Conservation (phyloP, 2,113 vertebrate species). For the Oryzias javanicus region DNA sequence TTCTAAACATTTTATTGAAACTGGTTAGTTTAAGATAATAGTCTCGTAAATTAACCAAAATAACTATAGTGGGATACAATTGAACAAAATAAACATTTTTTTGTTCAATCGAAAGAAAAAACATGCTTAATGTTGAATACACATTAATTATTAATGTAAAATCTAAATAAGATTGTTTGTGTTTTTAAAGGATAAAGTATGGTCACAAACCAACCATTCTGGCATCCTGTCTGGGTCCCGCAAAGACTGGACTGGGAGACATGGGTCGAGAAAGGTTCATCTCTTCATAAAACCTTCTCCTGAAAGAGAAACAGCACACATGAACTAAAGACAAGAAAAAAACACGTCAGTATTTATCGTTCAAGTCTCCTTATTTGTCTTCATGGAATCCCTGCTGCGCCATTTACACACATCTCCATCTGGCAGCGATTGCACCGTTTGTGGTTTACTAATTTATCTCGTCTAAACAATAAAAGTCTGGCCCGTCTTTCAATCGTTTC, state of each 20-base stretch:
- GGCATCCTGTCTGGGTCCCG: conserved; percentile 57
- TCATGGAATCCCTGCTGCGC: conserved; percentile 38
- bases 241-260: conserved; percentile 64
- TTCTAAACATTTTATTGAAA: no score
- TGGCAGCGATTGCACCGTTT: conserved; percentile 57
- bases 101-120: no score
- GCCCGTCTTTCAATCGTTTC: conserved; percentile 48
- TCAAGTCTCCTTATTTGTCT: conserved; percentile 40
- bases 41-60: no score
- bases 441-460: conserved; percentile 55
- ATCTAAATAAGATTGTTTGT: no score
- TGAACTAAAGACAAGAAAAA: conserved; percentile 16
- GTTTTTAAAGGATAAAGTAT: neutral
- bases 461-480: conserved; percentile 55
- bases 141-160: no score
- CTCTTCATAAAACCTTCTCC: conserved; percentile 69
- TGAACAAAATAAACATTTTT: no score
- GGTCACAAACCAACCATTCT: conserved; percentile 49
- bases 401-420: conserved; percentile 59
- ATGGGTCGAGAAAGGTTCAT: conserved; percentile 57
- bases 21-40: no score
- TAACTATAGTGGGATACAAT: no score
- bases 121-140: no score
- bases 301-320: conserved; percentile 44
- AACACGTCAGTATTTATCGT: neutral